Conservation (phyloP, 2,113 vertebrate genomes). For the Prunella himalayana region DNA sequence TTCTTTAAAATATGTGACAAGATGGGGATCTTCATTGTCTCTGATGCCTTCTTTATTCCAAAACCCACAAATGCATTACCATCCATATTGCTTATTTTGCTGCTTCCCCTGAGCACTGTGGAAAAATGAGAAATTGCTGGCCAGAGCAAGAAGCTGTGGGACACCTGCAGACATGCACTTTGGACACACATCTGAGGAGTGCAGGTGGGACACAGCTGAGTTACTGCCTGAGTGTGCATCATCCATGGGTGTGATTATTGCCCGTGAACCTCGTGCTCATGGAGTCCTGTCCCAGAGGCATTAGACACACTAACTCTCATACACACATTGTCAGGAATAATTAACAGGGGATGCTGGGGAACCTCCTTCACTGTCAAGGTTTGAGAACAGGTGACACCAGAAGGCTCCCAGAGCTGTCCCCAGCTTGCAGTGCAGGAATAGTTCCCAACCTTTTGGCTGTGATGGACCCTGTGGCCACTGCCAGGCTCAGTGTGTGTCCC, state of each 20-base stretch:
- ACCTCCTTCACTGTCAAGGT: not conserved
- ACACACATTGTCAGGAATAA: not conserved
- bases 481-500: not conserved
- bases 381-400: not conserved
- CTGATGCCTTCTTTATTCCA: not conserved
- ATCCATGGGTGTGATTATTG: no score
- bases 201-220: not conserved
- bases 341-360: not conserved
- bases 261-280: accelerated
- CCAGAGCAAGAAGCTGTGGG: not conserved
- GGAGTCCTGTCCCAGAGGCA: not conserved
- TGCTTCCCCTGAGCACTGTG: not conserved
- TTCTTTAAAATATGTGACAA: not conserved
- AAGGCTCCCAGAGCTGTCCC: not conserved
- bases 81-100: not conserved
- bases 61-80: not conserved
- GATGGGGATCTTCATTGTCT: not conserved
- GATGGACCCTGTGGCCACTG: accelerated
- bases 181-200: not conserved
- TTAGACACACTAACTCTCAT: no score
- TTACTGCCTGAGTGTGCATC: not conserved
- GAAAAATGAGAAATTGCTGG: not conserved
- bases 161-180: not conserved
- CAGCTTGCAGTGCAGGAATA: not conserved
- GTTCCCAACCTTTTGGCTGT: accelerated